Percentiles rank a stretch among this genome's conserved stretches.
phyloP scores from a whole-genome alignment of 2,888 invertebrate species.

The Xanthostigma xanthostigma region DNA sequence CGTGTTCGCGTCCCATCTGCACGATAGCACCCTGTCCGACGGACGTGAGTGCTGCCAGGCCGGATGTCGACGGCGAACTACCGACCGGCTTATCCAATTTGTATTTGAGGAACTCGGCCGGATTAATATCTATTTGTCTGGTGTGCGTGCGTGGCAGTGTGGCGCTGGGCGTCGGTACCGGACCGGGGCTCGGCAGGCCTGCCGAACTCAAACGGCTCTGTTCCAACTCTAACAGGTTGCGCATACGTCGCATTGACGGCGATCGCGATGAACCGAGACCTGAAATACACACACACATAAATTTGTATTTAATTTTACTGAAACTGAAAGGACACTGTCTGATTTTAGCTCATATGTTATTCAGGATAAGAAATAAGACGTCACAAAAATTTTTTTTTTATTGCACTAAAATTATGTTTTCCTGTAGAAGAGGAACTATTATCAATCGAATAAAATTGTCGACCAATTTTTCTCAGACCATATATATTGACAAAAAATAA shows the following conservation, averaged over 20 bases:
- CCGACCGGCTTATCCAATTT: slow-evolving; percentile 66
- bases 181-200: slow-evolving; percentile 51
- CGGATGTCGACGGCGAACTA: slow-evolving; percentile 37
- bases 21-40: slow-evolving; percentile 10
- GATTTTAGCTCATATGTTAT: too few relatives aligned
- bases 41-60: slow-evolving; percentile 15
- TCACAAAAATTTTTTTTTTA: too few relatives aligned
- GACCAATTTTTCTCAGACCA: too few relatives aligned
- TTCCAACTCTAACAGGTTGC: slow-evolving; percentile 64
- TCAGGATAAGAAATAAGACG: too few relatives aligned
- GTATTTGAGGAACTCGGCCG: slow-evolving; percentile 85
- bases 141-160: slow-evolving; percentile 54
- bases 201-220: slow-evolving; percentile 31
- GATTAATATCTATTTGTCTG: slow-evolving; percentile 73
- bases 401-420: too few relatives aligned
- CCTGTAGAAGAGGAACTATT: too few relatives aligned
- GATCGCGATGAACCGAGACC: slow-evolving; percentile 36
- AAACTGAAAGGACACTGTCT: too few relatives aligned
- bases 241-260: slow-evolving; percentile 65
- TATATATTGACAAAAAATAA: too few relatives aligned
- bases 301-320: neutral
- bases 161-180: slow-evolving; percentile 64
- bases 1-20: slow-evolving; percentile 26
- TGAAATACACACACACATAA: slow-evolving; percentile 11
- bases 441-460: too few relatives aligned